Percentiles rank a stretch among this genome's conserved stretches.
Conservation (phyloP, 2,113 vertebrate species). For the Tenrec ecaudatus region DNA sequence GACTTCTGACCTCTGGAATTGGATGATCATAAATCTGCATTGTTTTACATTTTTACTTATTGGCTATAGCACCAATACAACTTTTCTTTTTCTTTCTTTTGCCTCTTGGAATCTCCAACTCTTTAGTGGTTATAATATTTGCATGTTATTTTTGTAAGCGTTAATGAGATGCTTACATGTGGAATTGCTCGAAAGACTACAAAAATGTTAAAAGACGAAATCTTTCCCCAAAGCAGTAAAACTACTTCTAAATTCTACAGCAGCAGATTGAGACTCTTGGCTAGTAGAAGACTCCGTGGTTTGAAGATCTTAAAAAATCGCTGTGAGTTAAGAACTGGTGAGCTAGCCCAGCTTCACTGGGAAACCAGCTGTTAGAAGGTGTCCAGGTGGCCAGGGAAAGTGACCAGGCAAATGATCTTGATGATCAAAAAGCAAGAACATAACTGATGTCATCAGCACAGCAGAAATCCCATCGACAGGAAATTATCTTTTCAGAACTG, state of each 20-base stretch:
- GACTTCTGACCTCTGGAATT: not conserved
- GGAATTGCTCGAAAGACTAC: conserved; percentile 37
- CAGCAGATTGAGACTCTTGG: not conserved
- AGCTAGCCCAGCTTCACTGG: conserved; percentile 16
- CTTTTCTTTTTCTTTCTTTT: not conserved
- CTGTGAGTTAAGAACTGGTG: conserved; percentile 19
- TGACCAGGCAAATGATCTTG: conserved; percentile 17
- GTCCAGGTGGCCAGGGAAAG: conserved; percentile 26
- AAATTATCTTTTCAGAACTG: conserved; percentile 8
- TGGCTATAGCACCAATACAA: not conserved
- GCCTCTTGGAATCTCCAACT: not conserved
- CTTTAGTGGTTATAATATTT: conserved; percentile 23
- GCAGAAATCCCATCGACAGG: conserved; percentile 15
- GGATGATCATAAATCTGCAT: not conserved
- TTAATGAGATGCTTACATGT: not conserved
- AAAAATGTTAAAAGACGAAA: not conserved
- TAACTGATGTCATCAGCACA: conserved; percentile 21
- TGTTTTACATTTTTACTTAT: not conserved
- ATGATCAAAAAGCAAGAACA: not conserved
- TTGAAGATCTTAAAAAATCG: conserved; percentile 22
- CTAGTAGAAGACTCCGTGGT: not conserved
- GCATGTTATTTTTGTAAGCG: conserved; percentile 10
- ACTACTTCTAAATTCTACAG: conserved; percentile 2
- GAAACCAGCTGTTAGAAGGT: conserved; percentile 18
- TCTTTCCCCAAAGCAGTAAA: conserved; percentile 54